Conservation (phyloP, 1,140 invertebrate genomes). For the Gonioctena quinquepunctata region DNA sequence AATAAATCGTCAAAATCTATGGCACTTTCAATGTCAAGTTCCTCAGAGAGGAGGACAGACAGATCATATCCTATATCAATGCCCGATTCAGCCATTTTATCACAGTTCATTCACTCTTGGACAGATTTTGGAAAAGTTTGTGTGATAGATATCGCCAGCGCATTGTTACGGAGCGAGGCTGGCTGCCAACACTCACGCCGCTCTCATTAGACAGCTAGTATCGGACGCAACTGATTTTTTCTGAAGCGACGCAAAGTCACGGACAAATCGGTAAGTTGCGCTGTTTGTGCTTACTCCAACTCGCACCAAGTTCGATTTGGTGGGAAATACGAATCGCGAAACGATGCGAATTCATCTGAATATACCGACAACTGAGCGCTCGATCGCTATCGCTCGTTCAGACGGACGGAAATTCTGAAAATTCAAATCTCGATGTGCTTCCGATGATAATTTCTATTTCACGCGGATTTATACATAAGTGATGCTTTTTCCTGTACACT, state of each 20-base stretch:
- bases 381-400: not conserved
- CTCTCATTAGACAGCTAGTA: slow-evolving; percentile 5
- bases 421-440: not conserved
- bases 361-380: slow-evolving; percentile 3
- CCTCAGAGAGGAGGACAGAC: slow-evolving; percentile 62
- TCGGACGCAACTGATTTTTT: slow-evolving; percentile 43
- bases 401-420: not conserved
- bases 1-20: slow-evolving; percentile 61
- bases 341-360: slow-evolving; percentile 6
- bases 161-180: not conserved
- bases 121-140: not conserved
- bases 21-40: slow-evolving; percentile 61
- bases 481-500: too few relatives aligned
- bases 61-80: slow-evolving; percentile 75
- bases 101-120: slow-evolving; percentile 16
- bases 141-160: not conserved
- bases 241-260: slow-evolving; percentile 40
- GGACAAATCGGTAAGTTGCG: slow-evolving; percentile 31
- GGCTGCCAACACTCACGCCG: not conserved
- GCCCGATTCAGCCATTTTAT: slow-evolving; percentile 63
- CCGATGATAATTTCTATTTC: not conserved
- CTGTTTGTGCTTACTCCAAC: slow-evolving; percentile 17
- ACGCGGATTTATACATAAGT: too few relatives aligned
- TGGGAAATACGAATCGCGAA: slow-evolving; percentile 22
- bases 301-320: slow-evolving; percentile 9